Conservation (phyloP, 2,113 vertebrate genomes). For the Bubalus kerabau region DNA sequence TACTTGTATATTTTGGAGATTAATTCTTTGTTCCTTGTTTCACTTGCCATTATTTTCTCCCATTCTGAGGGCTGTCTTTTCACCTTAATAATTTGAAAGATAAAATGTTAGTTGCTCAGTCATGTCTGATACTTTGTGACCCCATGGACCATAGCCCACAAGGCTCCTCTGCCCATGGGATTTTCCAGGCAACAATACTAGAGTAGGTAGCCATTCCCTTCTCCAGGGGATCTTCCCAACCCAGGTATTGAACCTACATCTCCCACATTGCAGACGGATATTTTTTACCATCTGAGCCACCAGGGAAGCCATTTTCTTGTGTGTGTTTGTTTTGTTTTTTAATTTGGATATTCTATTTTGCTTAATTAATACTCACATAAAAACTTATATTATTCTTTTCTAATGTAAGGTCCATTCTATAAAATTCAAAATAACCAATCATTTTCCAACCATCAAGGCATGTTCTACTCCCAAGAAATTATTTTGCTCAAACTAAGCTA, state of each 20-base stretch:
- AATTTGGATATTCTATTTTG: not conserved
- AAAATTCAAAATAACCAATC: not conserved
- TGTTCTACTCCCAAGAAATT: not conserved
- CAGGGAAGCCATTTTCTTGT: not conserved
- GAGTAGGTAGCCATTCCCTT: not conserved
- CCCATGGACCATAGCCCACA: not conserved
- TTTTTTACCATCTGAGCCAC: not conserved
- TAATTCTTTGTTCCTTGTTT: not conserved
- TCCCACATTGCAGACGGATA: not conserved
- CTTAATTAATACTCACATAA: not conserved
- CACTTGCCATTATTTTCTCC: not conserved
- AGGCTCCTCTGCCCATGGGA: not conserved
- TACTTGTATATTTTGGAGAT: not conserved
- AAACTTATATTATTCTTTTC: not conserved
- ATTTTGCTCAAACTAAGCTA: slow-evolving; percentile 16
- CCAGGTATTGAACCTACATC: not conserved
- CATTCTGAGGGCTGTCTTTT: not conserved
- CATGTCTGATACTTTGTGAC: not conserved
- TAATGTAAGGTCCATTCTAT: not conserved
- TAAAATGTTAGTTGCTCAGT: not conserved
- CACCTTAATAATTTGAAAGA: not conserved
- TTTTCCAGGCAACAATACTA: not conserved
- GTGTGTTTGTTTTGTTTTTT: not conserved
- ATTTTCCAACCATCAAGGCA: not conserved
- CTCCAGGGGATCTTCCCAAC: not conserved